Base-by-base conservation (phyloP, 1,140 invertebrate species). In the Oncopodura yosiiana region DNA sequence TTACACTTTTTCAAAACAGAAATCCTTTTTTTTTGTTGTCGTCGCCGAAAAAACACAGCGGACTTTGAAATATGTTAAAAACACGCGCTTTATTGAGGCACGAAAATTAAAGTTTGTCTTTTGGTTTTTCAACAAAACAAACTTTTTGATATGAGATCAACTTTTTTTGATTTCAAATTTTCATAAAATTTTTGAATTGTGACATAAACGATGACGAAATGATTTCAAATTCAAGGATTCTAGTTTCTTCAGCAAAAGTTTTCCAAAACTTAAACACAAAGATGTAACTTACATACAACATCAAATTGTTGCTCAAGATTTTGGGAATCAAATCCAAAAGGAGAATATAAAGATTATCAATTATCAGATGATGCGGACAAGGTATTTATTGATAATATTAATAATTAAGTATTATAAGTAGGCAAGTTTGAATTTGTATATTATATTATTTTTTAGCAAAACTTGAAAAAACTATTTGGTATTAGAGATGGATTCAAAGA, bases 321-420 rank as follows among this genome's bases (percentile, higher is more conserved):
- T 67, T 78, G 74, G 71, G 80, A 81, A 65, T 70, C 57, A 29
- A 76, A 82, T 63, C 74, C 75, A 56, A 82, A 81, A 72, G 75
- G 75, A 24, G 81, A 80, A 55, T 83, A 83, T 67, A 62, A 62
- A 30, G 63, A 66, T 41, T 9, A 27, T 9, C 36, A 60, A 27
- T 32, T 27, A 16, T 11, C 36, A 8, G 19, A 60, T 5, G 11
- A 52, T 27, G 16, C 19, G 2, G 26, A 46, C 14, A 55, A 54
- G 24, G 52, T 49, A 54, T 8, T 38, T 21, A 29, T 37, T 29
- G 16, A 21, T 11, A 24, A 37, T 37, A 29, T 18, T 9, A 48
- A 48, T 12, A 53, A 44, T 6, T 50, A 67, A 75, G 49, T 73
- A 72, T n/a, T 75, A 81, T 46, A 62, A 73, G 9, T 48, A 5